Evolutionary conservation across 2,113 vertebrate genomes (phyloP).

Genomic region (Muntiacus reevesi): DNA sequence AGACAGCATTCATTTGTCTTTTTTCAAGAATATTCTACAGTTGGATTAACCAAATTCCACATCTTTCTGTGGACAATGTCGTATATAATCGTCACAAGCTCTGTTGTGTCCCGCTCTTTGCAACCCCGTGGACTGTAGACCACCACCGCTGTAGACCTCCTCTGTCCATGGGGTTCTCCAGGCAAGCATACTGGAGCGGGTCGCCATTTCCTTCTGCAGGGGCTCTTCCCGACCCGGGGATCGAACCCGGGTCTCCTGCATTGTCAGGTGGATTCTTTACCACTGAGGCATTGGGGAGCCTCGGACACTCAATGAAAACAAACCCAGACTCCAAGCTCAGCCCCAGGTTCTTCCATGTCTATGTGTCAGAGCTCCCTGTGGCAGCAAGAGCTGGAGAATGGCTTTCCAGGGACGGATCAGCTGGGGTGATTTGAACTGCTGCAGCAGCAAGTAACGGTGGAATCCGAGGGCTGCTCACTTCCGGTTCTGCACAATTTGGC

Average conservation of each 20-base stretch:
- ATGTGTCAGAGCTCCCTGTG: accelerated
- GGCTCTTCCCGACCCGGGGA: accelerated
- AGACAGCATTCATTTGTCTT: accelerated
- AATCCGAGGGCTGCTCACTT: accelerated
- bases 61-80: neutral
- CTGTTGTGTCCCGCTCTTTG: accelerated
- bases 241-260: neutral
- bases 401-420: accelerated
- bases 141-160: no score
- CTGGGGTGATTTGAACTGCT: accelerated
- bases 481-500: accelerated
- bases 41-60: accelerated
- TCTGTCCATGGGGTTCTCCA: neutral
- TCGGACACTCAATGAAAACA: accelerated
- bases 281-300: neutral
- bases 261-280: neutral
- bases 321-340: accelerated
- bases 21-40: neutral
- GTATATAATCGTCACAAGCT: neutral
- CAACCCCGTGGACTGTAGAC: accelerated
- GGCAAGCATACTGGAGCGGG: neutral
- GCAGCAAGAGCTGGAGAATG: neutral
- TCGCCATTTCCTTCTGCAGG: neutral
- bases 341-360: accelerated
- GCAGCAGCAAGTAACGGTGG: accelerated